These are phyloP conservation scores for Drosophila eugracilis DNA, from an alignment of 1,140 invertebrate genomes.

Conservation along the genomic window DNA sequence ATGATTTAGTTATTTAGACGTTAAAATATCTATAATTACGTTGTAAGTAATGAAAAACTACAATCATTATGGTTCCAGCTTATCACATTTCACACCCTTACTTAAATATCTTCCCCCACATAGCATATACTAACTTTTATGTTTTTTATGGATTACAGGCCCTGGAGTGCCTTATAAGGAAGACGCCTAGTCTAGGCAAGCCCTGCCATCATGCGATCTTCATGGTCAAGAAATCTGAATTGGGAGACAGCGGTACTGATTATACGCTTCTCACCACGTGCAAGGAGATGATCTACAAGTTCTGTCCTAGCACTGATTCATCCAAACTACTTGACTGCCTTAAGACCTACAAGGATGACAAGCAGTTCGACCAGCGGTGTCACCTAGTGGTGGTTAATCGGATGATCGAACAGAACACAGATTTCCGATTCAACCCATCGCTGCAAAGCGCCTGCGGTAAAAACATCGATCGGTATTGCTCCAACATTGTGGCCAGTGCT, in stretches of 20 bases:
- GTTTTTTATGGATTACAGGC: constrained; percentile 86
- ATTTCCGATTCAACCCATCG: constrained; percentile 96
- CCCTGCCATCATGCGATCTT: constrained; percentile 93
- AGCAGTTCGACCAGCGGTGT: constrained; percentile 94
- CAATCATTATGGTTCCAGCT: neutral
- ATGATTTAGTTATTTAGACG: neutral
- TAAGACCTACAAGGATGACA: constrained; percentile 91
- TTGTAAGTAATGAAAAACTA: neutral
- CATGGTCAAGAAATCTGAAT: constrained; percentile 93
- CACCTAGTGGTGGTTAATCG: constrained; percentile 93
- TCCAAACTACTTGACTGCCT: constrained; percentile 90
- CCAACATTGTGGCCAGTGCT: constrained; percentile 78
- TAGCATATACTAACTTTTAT: neutral
- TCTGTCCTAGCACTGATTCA: constrained; percentile 89
- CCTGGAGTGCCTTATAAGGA: constrained; percentile 93
- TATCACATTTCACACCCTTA: neutral
- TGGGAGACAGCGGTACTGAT: constrained; percentile 93
- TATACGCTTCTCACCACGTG: constrained; percentile 93
- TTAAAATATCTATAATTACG: neutral
- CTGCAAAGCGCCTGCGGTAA: constrained; percentile 90
- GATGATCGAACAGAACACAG: constrained; percentile 96
- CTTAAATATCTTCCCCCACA: neutral
- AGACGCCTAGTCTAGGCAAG: constrained; percentile 89
- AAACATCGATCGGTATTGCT: constrained; percentile 91
- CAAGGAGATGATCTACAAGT: constrained; percentile 93